Evolutionary conservation across 1,140 invertebrate species (phyloP), one percentile per base, ranked within the genome.

Genomic region (Achroia grisella): DNA sequence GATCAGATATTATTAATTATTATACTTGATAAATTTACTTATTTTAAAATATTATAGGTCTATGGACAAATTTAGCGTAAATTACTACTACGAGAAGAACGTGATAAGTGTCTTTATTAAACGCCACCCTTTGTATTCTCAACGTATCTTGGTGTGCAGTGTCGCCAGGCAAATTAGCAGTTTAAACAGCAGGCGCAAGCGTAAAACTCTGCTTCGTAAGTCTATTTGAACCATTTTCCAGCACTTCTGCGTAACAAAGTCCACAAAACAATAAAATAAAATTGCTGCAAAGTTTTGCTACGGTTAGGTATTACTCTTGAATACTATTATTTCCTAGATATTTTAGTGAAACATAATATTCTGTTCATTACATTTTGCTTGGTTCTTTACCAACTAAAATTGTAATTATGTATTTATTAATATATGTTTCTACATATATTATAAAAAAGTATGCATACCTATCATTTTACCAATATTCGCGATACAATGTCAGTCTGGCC

Each of bases 41-140:
- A 10, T 37, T 37, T 37, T 37, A 37, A 14, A 6, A 34, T 15
- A 12, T 37, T 23, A 13, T 46, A 36, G 36, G 42, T 52, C 39
- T 47, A 32, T 10, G 13, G 34, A 44, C 30, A 8, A 37, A 17
- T 37, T 37, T 37, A 3, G 39, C 29, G 8, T n/a, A 37, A 34
- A 15, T 14, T 10, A 17, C 10, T 37, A 15, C 35, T 6, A 40
- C 36, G 11, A 17, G 10, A 11, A 23, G 48, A 47, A 55, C 50
- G 54, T 53, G 50, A 61, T 70, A 62, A 70, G 70, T 70, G 61
- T 56, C 58, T 71, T 71, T 62, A 71, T 79, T 79, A 72, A 67
- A 57, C 46, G 46, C 49, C 36, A 30, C 52, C 50, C 51, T 65
- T 75, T 69, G 66, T 68, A 67, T 65, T 66, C 56, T 44, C 37